A percentile compares a stretch with the other conserved stretches of the same genome.
Evolutionary conservation across 2,797 vertebrate species (phyloP).

Genomic region (Lepus oiostolus): DNA sequence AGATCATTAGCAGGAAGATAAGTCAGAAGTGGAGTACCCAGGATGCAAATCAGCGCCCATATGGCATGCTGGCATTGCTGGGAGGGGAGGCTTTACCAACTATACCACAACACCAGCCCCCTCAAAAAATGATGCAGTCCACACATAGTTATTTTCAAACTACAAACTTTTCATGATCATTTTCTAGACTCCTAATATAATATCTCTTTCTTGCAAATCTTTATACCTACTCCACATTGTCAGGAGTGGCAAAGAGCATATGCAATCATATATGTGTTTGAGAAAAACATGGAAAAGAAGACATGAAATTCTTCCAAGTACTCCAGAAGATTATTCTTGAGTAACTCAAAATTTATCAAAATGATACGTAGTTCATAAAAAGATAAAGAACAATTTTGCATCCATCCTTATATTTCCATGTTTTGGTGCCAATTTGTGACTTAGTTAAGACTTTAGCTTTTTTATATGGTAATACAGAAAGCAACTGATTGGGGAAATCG

Average conservation of each 20-base stretch:
- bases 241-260: neutral
- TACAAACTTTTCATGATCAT: too few relatives aligned
- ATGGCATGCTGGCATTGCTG: too few relatives aligned
- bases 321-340: constrained; percentile 32
- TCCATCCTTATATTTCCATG: constrained; percentile 21
- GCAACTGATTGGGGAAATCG: constrained; percentile 12
- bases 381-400: constrained; percentile 52
- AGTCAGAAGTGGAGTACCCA: too few relatives aligned
- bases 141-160: too few relatives aligned
- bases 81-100: too few relatives aligned
- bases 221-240: neutral
- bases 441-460: constrained; percentile 65
- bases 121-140: too few relatives aligned
- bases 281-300: constrained; percentile 40
- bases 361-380: neutral
- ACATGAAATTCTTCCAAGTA: neutral
- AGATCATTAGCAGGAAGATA: too few relatives aligned
- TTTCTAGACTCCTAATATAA: too few relatives aligned
- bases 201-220: neutral
- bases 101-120: too few relatives aligned
- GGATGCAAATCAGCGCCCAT: too few relatives aligned
- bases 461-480: constrained; percentile 73
- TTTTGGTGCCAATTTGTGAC: constrained; percentile 44
- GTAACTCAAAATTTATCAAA: constrained; percentile 46
- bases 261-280: neutral